Conservation (phyloP, 2,113 vertebrate genomes). For the Polypterus bichir region DNA sequence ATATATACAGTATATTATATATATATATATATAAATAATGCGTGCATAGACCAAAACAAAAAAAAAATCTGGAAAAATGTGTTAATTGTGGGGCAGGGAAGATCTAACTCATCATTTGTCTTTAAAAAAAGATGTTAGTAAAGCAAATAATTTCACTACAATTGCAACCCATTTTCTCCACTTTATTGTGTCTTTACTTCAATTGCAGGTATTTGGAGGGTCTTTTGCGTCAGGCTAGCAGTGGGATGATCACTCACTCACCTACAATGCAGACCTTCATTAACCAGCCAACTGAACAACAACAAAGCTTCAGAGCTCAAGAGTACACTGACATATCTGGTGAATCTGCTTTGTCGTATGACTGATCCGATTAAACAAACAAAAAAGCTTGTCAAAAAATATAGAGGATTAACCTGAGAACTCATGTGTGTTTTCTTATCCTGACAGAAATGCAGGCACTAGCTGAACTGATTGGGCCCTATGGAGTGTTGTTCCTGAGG, state of each 20-base stretch:
- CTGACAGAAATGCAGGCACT: constrained; percentile 68
- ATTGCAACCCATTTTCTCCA: no score
- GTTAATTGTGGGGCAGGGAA: no score
- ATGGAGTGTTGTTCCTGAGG: constrained; percentile 79
- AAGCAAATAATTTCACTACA: no score
- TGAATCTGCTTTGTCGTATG: constrained; percentile 19
- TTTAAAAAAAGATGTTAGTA: no score
- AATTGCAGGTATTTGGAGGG: constrained; percentile 72
- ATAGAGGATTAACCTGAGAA: neutral
- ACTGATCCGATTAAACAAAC: no score
- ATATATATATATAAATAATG: no score
- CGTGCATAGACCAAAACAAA: no score
- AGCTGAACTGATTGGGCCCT: constrained; percentile 80
- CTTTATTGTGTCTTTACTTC: neutral
- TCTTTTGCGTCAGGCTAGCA: constrained; percentile 77
- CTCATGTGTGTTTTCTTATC: neutral
- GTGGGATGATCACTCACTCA: constrained; percentile 58
- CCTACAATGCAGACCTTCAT: constrained; percentile 69
- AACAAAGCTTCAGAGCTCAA: constrained; percentile 65
- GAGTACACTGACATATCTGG: constrained; percentile 71
- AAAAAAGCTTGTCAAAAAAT: no score
- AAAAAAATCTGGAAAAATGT: no score
- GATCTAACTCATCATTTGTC: no score
- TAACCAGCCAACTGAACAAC: constrained; percentile 48
- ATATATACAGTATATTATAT: no score